phyloP scores from a whole-genome alignment of 2,113 vertebrate genomes.

The Numenius arquata region DNA sequence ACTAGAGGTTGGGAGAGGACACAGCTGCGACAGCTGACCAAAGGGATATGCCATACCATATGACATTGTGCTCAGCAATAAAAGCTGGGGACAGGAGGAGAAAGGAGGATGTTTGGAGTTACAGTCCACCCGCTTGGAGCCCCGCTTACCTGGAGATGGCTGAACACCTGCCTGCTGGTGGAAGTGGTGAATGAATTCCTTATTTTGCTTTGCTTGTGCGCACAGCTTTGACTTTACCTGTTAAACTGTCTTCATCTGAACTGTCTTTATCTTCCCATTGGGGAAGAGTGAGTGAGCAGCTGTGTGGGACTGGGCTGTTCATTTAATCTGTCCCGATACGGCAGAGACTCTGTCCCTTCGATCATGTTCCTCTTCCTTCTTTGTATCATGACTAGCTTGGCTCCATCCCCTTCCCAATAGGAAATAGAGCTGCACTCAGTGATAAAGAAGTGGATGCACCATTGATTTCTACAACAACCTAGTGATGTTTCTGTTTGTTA shows the following conservation, averaged over 20 bases:
- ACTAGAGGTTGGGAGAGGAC: not conserved
- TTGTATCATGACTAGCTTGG: not conserved
- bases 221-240: not conserved
- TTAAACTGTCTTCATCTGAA: not conserved
- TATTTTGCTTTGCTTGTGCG: not conserved
- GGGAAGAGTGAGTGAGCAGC: rapidly evolving
- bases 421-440: not conserved
- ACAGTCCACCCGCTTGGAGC: rapidly evolving
- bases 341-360: not conserved
- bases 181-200: rapidly evolving
- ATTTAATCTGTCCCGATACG: not conserved
- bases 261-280: not conserved
- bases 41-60: not conserved
- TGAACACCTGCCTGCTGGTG: not conserved
- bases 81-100: not conserved
- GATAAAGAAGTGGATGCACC: not conserved
- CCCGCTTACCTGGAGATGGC: not conserved
- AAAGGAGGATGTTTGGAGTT: rapidly evolving
- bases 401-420: not conserved
- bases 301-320: not conserved
- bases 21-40: not conserved
- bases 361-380: not conserved
- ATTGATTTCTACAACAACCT: not conserved
- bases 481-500: not conserved
- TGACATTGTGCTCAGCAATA: not conserved